Evolutionary conservation across 2,113 vertebrate species (phyloP), one percentile per base, ranked within the genome.

Genomic region (Chloropsis cyanopogon): DNA sequence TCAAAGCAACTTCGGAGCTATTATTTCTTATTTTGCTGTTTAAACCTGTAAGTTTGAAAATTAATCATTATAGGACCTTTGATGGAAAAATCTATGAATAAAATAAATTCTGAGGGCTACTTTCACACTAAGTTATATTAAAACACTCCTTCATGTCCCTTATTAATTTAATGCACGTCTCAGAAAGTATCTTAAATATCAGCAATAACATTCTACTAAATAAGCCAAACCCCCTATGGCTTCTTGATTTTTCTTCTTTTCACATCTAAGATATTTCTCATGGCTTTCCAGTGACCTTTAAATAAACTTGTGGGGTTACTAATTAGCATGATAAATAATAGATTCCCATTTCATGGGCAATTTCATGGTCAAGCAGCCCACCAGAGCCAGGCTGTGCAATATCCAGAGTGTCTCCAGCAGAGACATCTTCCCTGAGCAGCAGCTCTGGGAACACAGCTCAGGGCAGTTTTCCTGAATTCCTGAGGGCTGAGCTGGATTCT

Each of bases 1-100:
- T 73, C 94, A 91, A 72, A 95, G 54, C 47, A 61, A 24, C 35
- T 78, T 95, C 8, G 2, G 41, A 56, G 56, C 47, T 59, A 64
- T 94, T 94, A 81, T 90, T 94, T 92, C 77, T 63, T 93, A 54
- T 84, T 95, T 96, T 90, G 87, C 75, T 88, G 79, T 82, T 92
- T 91, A 96, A 93, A 91, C 76, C 86, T 66, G 37, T 12, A 86
- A 76, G 73, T 89, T 65, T 65, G 82, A 95, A 65, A 81, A 91
- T 52, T 66, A 92, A 86, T 86, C 85, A 65, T 91, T 79, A 11
- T 12, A 21, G 31, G 59, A 86, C 63, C 69, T 97, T 89, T 92
- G 83, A 82, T 88, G 60, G 31, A 94, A 93, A 94, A 89, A 60
- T 26, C 83, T 68, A 83, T 60, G 75, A 95, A 75, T 86, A 86